Evolutionary conservation across 2,113 vertebrate genomes (phyloP).

Genomic region (Podarcis muralis): DNA sequence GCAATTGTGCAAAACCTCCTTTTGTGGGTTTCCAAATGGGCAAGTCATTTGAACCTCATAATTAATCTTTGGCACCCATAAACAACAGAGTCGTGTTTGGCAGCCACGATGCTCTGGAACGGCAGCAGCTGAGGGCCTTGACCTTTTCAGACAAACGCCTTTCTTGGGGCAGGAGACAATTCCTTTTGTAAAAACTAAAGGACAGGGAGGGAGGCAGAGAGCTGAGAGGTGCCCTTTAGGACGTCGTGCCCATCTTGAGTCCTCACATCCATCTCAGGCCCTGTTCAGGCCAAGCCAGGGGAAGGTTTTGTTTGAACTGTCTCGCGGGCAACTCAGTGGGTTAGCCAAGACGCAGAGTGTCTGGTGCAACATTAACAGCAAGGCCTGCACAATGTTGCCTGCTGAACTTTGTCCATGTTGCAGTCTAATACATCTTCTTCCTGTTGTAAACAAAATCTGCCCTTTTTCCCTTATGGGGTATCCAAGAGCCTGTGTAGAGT

Average conservation of each 20-base stretch:
- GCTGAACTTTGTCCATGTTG: not conserved
- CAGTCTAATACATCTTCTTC: not conserved
- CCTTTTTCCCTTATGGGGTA: too few relatives aligned
- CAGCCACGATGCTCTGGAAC: not conserved
- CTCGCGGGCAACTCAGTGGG: too few relatives aligned
- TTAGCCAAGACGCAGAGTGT: not conserved
- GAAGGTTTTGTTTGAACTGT: not conserved
- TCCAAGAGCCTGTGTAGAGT: too few relatives aligned
- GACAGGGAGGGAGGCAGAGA: not conserved
- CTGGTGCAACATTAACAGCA: not conserved
- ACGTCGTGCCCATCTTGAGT: not conserved
- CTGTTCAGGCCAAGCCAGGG: not conserved
- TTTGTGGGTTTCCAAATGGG: not conserved
- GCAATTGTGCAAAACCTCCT: not conserved
- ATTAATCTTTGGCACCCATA: slow-evolving; percentile 12
- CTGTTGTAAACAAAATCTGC: too few relatives aligned
- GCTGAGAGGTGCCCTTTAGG: not conserved
- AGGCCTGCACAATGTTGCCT: too few relatives aligned
- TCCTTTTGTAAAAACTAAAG: not conserved
- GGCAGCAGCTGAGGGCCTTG: not conserved
- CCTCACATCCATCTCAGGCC: too few relatives aligned
- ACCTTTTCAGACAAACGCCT: slow-evolving; percentile 12
- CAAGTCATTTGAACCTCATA: not conserved
- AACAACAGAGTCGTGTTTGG: slow-evolving; percentile 1
- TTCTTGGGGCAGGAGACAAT: not conserved